Conservation (phyloP, 2,888 invertebrate genomes). For the Pseudococcus longispinus region DNA sequence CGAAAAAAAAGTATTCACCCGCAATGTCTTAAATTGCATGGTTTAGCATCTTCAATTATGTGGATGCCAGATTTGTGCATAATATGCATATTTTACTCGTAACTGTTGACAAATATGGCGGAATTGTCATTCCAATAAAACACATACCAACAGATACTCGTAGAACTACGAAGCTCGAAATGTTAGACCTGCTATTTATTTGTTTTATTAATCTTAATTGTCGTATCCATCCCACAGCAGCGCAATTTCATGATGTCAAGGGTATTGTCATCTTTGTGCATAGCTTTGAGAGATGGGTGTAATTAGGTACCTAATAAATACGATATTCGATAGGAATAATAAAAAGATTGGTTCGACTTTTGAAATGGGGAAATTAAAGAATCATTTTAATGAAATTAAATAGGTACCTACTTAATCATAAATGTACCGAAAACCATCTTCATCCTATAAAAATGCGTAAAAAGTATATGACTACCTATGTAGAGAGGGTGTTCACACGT, state of each 20-base stretch:
- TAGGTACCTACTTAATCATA: too few relatives aligned
- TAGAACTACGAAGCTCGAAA: background rate
- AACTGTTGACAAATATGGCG: background rate
- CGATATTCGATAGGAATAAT: background rate
- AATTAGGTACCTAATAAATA: background rate
- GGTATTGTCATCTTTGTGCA: background rate
- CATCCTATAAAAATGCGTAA: too few relatives aligned
- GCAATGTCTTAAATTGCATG: too few relatives aligned
- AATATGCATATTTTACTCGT: background rate
- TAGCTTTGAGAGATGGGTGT: background rate
- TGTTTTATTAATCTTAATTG: slow-evolving; percentile 6
- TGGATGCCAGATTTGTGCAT: too few relatives aligned
- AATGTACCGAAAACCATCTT: too few relatives aligned
- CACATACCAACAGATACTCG: background rate
- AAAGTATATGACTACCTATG: too few relatives aligned
- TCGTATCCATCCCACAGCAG: background rate
- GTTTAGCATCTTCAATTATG: too few relatives aligned
- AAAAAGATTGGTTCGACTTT: background rate
- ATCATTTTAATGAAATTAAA: too few relatives aligned
- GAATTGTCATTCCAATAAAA: background rate
- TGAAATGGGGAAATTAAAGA: background rate
- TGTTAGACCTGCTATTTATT: background rate
- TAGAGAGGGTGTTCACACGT: too few relatives aligned
- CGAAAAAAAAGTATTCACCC: too few relatives aligned
- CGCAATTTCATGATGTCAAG: background rate